A percentile compares a stretch with the other conserved stretches of the same genome.
Evolutionary conservation across 2,797 vertebrate species (phyloP).

Genomic region (Bradypodion pumilum): DNA sequence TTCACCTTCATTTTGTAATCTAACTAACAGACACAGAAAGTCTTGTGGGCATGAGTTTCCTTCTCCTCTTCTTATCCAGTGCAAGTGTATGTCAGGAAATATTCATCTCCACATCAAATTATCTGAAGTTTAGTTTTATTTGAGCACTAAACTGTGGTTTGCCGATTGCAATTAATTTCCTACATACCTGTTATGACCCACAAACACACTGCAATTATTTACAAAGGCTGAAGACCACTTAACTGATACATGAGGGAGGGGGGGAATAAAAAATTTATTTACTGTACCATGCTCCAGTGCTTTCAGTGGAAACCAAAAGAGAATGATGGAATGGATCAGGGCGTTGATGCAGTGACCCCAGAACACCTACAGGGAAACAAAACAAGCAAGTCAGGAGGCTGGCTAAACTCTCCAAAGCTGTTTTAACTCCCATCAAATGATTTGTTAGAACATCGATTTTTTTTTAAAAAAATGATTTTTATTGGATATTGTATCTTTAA

Average conservation of each 20-base stretch:
- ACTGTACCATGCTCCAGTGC: constrained; percentile 96
- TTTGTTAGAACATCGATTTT: constrained; percentile 44
- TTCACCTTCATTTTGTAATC: too few relatives aligned
- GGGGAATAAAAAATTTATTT: constrained; percentile 75
- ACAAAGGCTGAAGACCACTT: constrained; percentile 42
- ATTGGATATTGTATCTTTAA: neutral
- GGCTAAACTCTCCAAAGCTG: constrained; percentile 68
- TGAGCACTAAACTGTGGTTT: neutral
- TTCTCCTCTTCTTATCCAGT: too few relatives aligned
- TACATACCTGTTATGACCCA: constrained; percentile 51
- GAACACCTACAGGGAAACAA: constrained; percentile 89
- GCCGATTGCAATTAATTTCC: constrained; percentile 52
- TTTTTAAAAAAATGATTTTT: neutral
- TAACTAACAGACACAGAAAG: too few relatives aligned
- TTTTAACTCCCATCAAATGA: constrained; percentile 55
- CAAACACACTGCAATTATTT: constrained; percentile 42
- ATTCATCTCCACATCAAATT: too few relatives aligned
- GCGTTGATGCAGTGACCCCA: constrained; percentile 99
- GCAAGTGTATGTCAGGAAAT: too few relatives aligned
- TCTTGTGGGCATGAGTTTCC: too few relatives aligned
- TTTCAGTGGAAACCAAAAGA: constrained; percentile 99
- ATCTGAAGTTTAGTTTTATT: too few relatives aligned
- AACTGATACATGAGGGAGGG: constrained; percentile 51
- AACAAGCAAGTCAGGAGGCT: constrained; percentile 72
- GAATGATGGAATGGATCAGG: constrained; percentile 98